Base-by-base conservation (phyloP, 2,113 vertebrate genomes). In the Salvelinus fontinalis region DNA sequence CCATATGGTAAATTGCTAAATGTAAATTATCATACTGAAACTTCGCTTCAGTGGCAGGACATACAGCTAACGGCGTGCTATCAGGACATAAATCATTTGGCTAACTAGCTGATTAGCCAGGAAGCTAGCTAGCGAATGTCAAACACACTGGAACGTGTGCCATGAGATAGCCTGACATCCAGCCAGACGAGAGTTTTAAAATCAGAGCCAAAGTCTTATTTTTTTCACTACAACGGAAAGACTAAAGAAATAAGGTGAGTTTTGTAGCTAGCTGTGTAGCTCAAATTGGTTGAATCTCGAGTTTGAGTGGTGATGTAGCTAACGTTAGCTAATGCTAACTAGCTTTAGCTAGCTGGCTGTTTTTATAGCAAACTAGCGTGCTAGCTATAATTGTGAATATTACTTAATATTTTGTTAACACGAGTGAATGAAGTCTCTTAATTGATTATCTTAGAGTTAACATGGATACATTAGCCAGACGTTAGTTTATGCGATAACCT, bases 61-160 rank as follows among this genome's bases (percentile, higher is more conserved):
- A 54, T 26, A 26, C 54, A 65, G 69, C 51, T 39, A 44, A 44
- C 67, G 11, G 74, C 14, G 26, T 27, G 26, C 27, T 67, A 16
- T 14, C 51, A 18, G 16, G 14, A 64, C 60, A 64, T 13, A 16
- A 70, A 3, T 67, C 2, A 49, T 14, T 34, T 65, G 24, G 24
- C 27, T 3, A 5, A 24, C n/a, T 57, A 20, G 68, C 27, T 67
- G 3, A 6, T 26, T 48, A 70, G 68, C 39, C 18, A 48, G 11
- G 39, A 48, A 44, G 39, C 34, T 13, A 70, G 39, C n/a, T 70
- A 70, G 34, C 27, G 68, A 49, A 70, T 70, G 68, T 70, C 68
- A 49, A 70, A 20, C 68, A 22, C 12, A 67, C 14, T n/a, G 18
- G 68, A 26, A 12, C 68, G 68, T 70, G 39, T 70, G 68, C 68